Conservation (phyloP, 2,797 vertebrate genomes). For the Varecia variegata region DNA sequence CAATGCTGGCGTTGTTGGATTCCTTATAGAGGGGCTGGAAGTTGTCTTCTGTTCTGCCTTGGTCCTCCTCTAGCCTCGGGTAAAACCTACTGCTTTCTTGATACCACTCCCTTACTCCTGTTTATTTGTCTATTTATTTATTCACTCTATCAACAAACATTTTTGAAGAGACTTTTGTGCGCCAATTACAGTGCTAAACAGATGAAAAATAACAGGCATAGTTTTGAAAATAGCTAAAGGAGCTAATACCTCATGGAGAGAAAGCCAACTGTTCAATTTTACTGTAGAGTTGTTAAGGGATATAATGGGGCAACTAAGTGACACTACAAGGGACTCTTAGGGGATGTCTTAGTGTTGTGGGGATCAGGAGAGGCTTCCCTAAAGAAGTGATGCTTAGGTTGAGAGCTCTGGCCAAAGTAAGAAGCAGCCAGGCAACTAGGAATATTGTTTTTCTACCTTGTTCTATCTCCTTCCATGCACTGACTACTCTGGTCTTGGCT, state of each 20-base stretch:
- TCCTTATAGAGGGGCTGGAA: neutral
- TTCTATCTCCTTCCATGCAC: neutral
- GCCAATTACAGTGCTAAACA: neutral
- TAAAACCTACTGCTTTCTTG: neutral
- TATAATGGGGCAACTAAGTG: neutral
- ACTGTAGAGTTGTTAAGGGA: neutral
- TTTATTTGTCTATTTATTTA: conserved; percentile 5
- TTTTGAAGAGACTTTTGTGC: neutral
- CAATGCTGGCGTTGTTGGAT: neutral
- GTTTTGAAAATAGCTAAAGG: neutral
- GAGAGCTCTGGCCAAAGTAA: neutral
- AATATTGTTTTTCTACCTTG: neutral
- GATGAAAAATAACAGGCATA: neutral
- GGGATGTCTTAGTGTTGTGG: neutral
- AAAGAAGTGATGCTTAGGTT: neutral
- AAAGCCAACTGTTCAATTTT: conserved; percentile 30
- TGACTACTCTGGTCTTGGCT: neutral
- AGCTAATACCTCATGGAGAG: neutral
- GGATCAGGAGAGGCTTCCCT: neutral
- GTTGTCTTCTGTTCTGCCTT: neutral
- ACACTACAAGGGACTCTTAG: neutral
- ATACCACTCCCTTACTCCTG: neutral
- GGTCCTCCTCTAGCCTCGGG: too few relatives aligned
- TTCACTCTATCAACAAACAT: conserved; percentile 25
- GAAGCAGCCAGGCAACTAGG: neutral